Evolutionary conservation across 2,888 invertebrate species (phyloP), one percentile per base, ranked within the genome.

Genomic region (Stenodera caucasica): DNA sequence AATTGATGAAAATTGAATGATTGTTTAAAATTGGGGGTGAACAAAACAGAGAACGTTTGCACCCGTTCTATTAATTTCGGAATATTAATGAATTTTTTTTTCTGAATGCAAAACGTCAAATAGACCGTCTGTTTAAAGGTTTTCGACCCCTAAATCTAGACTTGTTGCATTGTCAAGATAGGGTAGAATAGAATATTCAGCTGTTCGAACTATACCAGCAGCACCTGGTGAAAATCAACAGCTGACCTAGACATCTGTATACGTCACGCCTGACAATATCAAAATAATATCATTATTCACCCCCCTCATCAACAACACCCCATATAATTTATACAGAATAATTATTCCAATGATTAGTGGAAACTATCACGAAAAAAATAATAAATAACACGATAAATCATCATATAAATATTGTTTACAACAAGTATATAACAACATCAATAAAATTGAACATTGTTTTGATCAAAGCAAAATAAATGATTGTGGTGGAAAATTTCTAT

Each of bases 141-240:
- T 64, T 66, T 64, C 60, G 66, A 67, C 65, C 67, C 66, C 64
- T 32, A 55, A 53, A 64, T 60, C 65, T 67, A 63, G 61, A 72
- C 72, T 72, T 72, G 72, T 72, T 72, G 72, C 72, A 65, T 69
- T 69, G 69, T 72, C 68, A 71, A 67, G 68, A 64, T 65, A 67
- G 65, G 67, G 67, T 62, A 60, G 61, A 59, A 40, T 40, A n/a
- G n/a, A 40, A 40, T 40, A 40, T 66, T 67, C 70, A 70, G 69
- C 70, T 70, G 70, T 67, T 66, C 59, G 37, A 40, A 40, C 37
- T 9, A 40, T 40, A 40, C 50, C 23, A 40, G 26, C 61, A 58
- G 63, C 72, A 72, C 71, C 72, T 71, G 72, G 70, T 58, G 66
- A 60, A 64, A 65, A 67, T 67, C 68, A 69, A 71, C 72, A 72